Evolutionary conservation across 1,140 invertebrate genomes (phyloP).

Genomic region (Battus philenor): DNA sequence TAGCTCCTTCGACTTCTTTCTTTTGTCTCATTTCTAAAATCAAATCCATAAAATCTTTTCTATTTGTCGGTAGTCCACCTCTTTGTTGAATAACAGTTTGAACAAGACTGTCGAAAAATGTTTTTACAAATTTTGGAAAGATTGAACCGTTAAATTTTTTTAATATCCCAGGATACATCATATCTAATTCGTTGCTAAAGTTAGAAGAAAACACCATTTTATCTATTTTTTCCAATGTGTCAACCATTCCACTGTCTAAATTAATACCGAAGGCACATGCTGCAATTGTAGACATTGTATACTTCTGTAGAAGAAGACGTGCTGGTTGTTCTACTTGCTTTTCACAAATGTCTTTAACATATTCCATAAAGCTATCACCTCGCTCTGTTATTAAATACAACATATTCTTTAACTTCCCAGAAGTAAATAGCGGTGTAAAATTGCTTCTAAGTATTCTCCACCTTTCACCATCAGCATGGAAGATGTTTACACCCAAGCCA

Average conservation of each 20-base stretch:
- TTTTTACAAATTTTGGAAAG: constrained; percentile 25
- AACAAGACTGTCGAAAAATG: constrained; percentile 33
- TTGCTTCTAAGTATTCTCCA: constrained; percentile 77
- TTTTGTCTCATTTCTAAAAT: constrained; percentile 14
- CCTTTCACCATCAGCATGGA: constrained; percentile 63
- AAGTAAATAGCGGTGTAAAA: constrained; percentile 77
- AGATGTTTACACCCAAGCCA: constrained; percentile 65
- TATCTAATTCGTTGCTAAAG: constrained; percentile 30
- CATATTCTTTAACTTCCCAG: constrained; percentile 78
- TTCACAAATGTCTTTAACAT: constrained; percentile 25
- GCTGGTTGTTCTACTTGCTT: constrained; percentile 43
- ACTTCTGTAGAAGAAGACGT: constrained; percentile 54
- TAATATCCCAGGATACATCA: constrained; percentile 39
- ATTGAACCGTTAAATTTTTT: constrained; percentile 29
- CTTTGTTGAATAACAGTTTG: constrained; percentile 12
- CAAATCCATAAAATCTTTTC: constrained; percentile 18
- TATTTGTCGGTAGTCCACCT: constrained; percentile 7
- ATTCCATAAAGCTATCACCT: constrained; percentile 39
- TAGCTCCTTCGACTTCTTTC: constrained; percentile 13
- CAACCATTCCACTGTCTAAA: constrained; percentile 45
- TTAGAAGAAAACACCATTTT: constrained; percentile 20
- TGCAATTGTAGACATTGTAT: constrained; percentile 70
- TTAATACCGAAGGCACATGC: constrained; percentile 77
- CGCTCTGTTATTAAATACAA: constrained; percentile 49
- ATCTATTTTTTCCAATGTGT: constrained; percentile 27